Evolutionary conservation across 2,113 vertebrate genomes (phyloP).

Genomic region (Heloderma charlesbogerti): DNA sequence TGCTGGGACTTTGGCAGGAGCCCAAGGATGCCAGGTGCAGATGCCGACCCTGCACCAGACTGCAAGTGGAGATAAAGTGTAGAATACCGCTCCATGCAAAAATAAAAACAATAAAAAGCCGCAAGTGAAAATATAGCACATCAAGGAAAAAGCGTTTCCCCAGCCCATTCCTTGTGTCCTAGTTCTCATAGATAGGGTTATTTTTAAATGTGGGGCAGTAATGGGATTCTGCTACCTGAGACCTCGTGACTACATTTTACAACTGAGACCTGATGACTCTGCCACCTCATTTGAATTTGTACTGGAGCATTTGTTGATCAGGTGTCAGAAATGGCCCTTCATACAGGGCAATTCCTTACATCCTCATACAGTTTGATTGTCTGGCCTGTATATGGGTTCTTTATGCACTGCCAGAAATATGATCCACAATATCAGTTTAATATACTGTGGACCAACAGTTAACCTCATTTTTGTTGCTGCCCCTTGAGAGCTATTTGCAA

Average conservation of each 20-base stretch:
- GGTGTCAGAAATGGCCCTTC: neutral
- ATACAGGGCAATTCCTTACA: neutral
- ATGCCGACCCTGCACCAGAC: neutral
- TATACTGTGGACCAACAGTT: neutral
- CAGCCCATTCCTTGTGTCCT: neutral
- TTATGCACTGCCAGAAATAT: neutral
- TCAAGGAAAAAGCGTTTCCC: neutral
- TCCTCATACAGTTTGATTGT: neutral
- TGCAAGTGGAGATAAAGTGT: neutral
- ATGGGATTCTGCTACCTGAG: neutral
- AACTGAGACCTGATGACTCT: neutral
- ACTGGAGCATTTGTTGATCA: neutral
- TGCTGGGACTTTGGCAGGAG: too few species aligned
- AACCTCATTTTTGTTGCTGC: slow-evolving; percentile 2
- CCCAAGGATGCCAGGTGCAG: neutral
- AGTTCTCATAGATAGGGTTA: neutral
- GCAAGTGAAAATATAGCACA: neutral
- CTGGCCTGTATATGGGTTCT: neutral
- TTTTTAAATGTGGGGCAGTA: neutral
- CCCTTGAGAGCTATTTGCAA: slow-evolving; percentile 5
- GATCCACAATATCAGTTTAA: neutral
- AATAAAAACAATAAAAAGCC: neutral
- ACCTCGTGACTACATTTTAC: neutral
- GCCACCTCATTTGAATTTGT: neutral
- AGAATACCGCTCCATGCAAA: neutral